Evolutionary conservation across 2,888 invertebrate species (phyloP).

Genomic region (Oscheius onirici): DNA sequence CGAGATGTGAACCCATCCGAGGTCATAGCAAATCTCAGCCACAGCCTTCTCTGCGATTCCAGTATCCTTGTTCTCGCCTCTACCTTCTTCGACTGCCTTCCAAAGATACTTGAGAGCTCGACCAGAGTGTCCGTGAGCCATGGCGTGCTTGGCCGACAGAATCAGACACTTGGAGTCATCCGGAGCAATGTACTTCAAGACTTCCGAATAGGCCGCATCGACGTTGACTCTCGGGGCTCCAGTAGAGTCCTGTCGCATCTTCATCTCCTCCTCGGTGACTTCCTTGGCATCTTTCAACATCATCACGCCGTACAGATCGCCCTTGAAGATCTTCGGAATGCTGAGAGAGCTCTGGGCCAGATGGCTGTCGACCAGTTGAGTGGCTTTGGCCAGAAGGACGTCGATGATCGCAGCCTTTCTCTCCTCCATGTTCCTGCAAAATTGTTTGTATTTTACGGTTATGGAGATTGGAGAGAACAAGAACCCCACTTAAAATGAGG

Average conservation of each 20-base stretch:
- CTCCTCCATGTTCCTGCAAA: conserved; percentile 29
- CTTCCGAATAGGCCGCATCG: conserved; percentile 57
- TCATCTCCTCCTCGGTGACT: background rate
- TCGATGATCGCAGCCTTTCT: conserved; percentile 76
- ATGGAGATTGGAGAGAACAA: too few relatives aligned
- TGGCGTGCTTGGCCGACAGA: conserved; percentile 81
- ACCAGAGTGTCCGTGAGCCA: conserved; percentile 83
- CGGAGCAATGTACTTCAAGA: conserved; percentile 84
- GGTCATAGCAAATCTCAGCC: conserved; percentile 75
- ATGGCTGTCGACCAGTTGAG: conserved; percentile 41
- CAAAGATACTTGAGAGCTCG: conserved; percentile 79
- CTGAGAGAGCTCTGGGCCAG: conserved; percentile 33
- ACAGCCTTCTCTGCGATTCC: conserved; percentile 44
- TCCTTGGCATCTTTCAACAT: conserved; percentile 11
- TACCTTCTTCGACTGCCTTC: conserved; percentile 75
- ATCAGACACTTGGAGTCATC: conserved; percentile 82
- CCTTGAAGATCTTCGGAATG: conserved; percentile 29
- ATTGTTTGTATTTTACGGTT: too few relatives aligned
- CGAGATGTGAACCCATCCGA: conserved; percentile 82
- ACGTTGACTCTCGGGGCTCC: conserved; percentile 13
- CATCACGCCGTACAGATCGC: conserved; percentile 12
- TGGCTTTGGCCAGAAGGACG: conserved; percentile 49
- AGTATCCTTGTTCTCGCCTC: conserved; percentile 38
- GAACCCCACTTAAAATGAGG: too few relatives aligned
- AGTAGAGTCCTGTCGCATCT: background rate